Percentiles rank a stretch among this genome's conserved stretches.
phyloP scores from a whole-genome alignment of 2,888 invertebrate species.

The Lamellibrachia columna region DNA sequence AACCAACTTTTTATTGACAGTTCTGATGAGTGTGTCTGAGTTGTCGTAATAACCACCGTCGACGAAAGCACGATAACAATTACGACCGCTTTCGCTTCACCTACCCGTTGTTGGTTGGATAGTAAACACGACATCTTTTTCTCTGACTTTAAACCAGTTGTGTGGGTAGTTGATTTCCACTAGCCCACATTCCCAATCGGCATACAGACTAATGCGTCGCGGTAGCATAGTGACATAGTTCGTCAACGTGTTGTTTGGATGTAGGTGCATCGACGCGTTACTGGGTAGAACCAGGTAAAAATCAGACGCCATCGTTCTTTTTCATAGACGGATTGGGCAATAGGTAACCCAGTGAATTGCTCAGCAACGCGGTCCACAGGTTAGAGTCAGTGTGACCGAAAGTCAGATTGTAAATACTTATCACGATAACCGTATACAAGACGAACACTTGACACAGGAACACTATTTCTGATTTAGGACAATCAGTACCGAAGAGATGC shows the following conservation, averaged over 20 bases:
- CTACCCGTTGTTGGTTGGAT: neutral
- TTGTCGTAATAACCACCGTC: neutral
- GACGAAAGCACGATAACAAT: neutral
- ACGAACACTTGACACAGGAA: slow-evolving; percentile 32
- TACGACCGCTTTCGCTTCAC: neutral
- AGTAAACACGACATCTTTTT: neutral
- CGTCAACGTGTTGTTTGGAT: neutral
- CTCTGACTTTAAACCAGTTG: neutral
- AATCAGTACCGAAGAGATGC: neutral
- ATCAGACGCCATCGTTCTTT: neutral
- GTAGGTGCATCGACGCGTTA: neutral
- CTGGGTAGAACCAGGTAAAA: neutral
- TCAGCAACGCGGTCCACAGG: slow-evolving; percentile 29
- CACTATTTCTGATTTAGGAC: neutral
- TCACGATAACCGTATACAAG: neutral
- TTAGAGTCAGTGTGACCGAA: slow-evolving; percentile 5
- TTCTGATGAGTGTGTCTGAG: neutral
- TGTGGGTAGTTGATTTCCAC: neutral
- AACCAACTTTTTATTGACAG: neutral
- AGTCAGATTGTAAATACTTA: slow-evolving; percentile 23
- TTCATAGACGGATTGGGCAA: neutral
- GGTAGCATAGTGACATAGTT: neutral
- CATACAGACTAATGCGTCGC: neutral
- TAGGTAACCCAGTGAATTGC: slow-evolving; percentile 3
- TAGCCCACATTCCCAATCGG: neutral